Base-by-base conservation (phyloP, 2,888 invertebrate species). In the Diabrotica balteata region DNA sequence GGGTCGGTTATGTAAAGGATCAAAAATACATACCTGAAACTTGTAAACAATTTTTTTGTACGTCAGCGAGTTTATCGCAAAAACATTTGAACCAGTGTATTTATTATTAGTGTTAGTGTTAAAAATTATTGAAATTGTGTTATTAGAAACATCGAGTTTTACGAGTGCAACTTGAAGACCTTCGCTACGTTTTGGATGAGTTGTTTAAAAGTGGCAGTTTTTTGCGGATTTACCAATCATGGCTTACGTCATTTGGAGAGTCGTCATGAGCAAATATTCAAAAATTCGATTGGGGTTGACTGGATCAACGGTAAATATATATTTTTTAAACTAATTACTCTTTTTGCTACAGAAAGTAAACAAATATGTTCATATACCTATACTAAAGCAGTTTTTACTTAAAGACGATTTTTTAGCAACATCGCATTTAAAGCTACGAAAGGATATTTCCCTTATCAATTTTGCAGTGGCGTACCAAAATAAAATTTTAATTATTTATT, bases 191-290 rank as follows among this genome's bases (percentile, higher is more conserved):
- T 70, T 54, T 71, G 63, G 62, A 71, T 73, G 72, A 67, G 63
- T 67, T 62, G 67, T 50, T 71, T 63, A 58, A 59, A 67, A 66
- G 53, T 72, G 58, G 69, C 54, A 59, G 70, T 73, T 67, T 66
- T 72, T 68, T 64, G 72, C 73, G 73, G 66, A 66, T 69, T 68
- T 59, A 73, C 71, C 59, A 59, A 75, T 69, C 69, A 88, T 88
- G 88, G 88, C 88, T 74, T 88, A 88, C 82, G 87, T 88, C 70
- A 83, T 88, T 71, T 88, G 87, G 88, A 85, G 87, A 76, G 87
- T 88, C 72, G 83, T 88, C 70, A 87, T 87, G 86, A 88, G 88
- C 80, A 88, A 87, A 78, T 88, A 88, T 79, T 85, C 86, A 75
- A 87, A 86, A 82, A 87, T 88, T 73, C 83, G 88, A 65, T 80